These are phyloP conservation scores for Drosophila murphyi DNA, from an alignment of 1,140 invertebrate species.

Conservation along the genomic window DNA sequence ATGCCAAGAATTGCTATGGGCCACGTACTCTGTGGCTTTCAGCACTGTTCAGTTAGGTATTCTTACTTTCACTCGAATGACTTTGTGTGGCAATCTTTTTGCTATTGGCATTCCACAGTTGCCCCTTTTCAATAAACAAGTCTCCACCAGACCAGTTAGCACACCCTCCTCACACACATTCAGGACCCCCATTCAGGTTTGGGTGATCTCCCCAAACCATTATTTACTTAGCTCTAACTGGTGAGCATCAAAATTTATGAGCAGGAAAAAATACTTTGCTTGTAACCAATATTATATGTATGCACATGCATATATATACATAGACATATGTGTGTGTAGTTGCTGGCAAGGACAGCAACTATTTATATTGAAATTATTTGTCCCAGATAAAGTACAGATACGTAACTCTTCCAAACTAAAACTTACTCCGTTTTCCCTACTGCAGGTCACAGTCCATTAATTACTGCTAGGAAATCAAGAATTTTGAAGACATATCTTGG, in stretches of 20 bases:
- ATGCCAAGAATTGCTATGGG: not conserved
- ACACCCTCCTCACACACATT: too few relatives aligned
- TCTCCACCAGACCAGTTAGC: constrained; percentile 11
- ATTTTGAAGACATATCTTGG: too few relatives aligned
- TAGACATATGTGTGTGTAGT: not conserved
- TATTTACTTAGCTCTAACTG: not conserved
- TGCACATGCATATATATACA: not conserved
- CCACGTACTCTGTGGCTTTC: constrained; percentile 16
- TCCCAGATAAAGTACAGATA: too few relatives aligned
- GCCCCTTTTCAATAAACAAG: constrained; percentile 15
- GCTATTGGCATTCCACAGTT: constrained; percentile 20
- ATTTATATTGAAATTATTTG: too few relatives aligned
- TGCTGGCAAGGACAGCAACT: too few relatives aligned
- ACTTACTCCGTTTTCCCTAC: too few relatives aligned
- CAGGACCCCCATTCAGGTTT: too few relatives aligned
- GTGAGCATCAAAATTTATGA: constrained; percentile 39
- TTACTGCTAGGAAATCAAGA: too few relatives aligned
- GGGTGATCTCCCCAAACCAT: too few relatives aligned
- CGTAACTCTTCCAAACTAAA: too few relatives aligned
- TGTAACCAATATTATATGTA: not conserved
- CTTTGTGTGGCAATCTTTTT: constrained; percentile 9
- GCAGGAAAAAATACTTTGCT: constrained; percentile 14
- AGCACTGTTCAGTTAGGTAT: constrained; percentile 4
- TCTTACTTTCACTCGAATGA: constrained; percentile 24
- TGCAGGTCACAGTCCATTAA: too few relatives aligned